These are phyloP conservation scores for Stomorhina lunata DNA, from an alignment of 2,888 invertebrate species.

Conservation along the genomic window DNA sequence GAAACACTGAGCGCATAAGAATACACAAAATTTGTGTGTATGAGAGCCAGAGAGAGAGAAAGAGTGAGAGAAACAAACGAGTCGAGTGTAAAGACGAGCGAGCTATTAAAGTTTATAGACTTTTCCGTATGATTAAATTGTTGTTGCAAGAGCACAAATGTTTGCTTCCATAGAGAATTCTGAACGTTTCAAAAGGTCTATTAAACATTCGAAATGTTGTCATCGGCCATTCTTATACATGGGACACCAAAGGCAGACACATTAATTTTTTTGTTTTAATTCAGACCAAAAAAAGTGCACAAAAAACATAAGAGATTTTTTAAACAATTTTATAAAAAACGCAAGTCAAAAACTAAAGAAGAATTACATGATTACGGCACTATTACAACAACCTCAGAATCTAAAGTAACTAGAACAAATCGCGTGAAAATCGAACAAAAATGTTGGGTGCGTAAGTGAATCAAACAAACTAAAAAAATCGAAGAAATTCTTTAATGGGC, in stretches of 20 bases:
- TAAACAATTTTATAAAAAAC: neutral
- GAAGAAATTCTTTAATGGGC: conserved; percentile 16
- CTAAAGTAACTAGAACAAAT: conserved; percentile 4
- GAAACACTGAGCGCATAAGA: conserved; percentile 48
- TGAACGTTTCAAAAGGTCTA: conserved; percentile 6
- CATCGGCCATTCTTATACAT: conserved; percentile 56
- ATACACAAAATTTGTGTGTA: neutral
- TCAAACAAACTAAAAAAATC: neutral
- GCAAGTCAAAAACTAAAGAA: conserved; percentile 26
- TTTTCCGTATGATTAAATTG: conserved; percentile 10
- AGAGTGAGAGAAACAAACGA: neutral
- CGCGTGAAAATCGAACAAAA: conserved; percentile 13
- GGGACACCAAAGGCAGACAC: conserved; percentile 42
- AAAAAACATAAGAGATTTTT: conserved; percentile 26
- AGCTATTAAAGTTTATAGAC: conserved; percentile 36
- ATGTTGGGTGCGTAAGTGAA: conserved; percentile 63
- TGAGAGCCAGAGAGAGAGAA: conserved; percentile 2
- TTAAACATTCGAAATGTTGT: conserved; percentile 42
- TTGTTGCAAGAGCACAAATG: conserved; percentile 18
- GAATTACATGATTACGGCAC: conserved; percentile 47
- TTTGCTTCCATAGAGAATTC: conserved; percentile 5
- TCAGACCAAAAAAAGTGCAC: neutral
- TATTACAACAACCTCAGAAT: conserved; percentile 1
- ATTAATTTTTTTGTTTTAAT: conserved; percentile 21
- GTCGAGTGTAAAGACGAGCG: neutral